Evolutionary conservation across 2,888 invertebrate species (phyloP), one percentile per base, ranked within the genome.

Genomic region (Lasioglossum lativentre): DNA sequence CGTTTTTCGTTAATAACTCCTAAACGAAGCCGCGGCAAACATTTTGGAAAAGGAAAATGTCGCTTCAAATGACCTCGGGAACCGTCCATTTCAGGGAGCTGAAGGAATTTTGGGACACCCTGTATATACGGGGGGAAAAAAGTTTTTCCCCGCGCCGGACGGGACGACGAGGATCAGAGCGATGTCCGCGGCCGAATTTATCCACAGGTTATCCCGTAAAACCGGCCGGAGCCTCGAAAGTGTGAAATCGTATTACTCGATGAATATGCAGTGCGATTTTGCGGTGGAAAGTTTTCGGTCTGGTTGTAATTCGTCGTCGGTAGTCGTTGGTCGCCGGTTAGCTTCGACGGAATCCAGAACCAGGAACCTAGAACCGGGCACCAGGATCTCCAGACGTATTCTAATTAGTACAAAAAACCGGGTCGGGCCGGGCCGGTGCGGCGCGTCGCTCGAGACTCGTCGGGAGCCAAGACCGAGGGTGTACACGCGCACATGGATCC

Each of bases 181-280:
- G 71, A 79, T 83, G 80, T 84, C 81, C 85, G 82, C 73, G 75
- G 82, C 80, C 90, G 89, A 91, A 92, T 92, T 91, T 90, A 91
- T 92, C 89, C 91, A 86, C 86, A 90, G 91, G 91, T 92, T 91
- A 86, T 85, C 87, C 81, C 82, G 88, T 90, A 82, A 90, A 90
- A 90, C 85, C 89, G 75, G 74, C 81, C 82, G 83, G 19, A 79
- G 84, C 82, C 90, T 86, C 88, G 90, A 91, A 93, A 92, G 90
- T 91, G 89, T 89, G 91, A 92, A 92, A 92, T 93, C 93, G 92
- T 93, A 94, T 94, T 93, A 93, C 93, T 87, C 93, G 93, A 94
- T 95, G 95, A 95, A 95, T 95, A 95, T 95, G 94, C 95, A 95
- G 92, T 90, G 90, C 93, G 94, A 94, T 94, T 94, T 94, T 94